Evolutionary conservation across 1,140 invertebrate genomes (phyloP), one percentile per base, ranked within the genome.

Genomic region (Laodelphax striatellus): DNA sequence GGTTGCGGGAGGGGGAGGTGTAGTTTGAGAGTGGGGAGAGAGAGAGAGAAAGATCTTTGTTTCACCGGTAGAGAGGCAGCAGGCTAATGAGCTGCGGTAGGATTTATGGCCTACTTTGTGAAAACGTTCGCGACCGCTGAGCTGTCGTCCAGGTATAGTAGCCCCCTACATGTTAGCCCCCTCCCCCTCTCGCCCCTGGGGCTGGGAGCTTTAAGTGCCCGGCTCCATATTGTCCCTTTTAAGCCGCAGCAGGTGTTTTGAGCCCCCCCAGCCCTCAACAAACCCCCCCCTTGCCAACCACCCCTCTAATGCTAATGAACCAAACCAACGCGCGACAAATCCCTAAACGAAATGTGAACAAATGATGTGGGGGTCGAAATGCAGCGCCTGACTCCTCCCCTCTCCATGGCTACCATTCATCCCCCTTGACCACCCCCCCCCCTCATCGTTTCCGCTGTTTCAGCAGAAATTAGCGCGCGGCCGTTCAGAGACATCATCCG

Each of bases 21-120:
- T 9, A 38, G 11, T 38, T 38, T 8, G 11, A 10, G 22, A 41
- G 55, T 41, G 28, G 2, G n/a, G 31, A 17, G 14, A n/a, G 34
- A 56, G 55, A 16, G 34, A 41, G 55, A 16, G 14, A 38, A 13
- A 38, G 28, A n/a, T 41, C 54, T 55, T 38, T 38, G 38, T 55
- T 28, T 38, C 1, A 6, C 22, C 54, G 28, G 8, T 13, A 21
- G 54, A 54, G n/a, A n/a, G 28, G 52, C 52, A 21, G n/a, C n/a
- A n/a, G n/a, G 54, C 54, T 55, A 55, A 55, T 50, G 46, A 50
- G 46, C n/a, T n/a, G n/a, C 46, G 46, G 1, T 2, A 22, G 46
- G 46, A 50, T 50, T 50, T 50, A 50, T 50, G 21, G 46, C 16
- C 46, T 50, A 50, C 46, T 50, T 50, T 50, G 21, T 50, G 21